Conservation (phyloP, 2,797 vertebrate genomes). For the Buceros bicornis region DNA sequence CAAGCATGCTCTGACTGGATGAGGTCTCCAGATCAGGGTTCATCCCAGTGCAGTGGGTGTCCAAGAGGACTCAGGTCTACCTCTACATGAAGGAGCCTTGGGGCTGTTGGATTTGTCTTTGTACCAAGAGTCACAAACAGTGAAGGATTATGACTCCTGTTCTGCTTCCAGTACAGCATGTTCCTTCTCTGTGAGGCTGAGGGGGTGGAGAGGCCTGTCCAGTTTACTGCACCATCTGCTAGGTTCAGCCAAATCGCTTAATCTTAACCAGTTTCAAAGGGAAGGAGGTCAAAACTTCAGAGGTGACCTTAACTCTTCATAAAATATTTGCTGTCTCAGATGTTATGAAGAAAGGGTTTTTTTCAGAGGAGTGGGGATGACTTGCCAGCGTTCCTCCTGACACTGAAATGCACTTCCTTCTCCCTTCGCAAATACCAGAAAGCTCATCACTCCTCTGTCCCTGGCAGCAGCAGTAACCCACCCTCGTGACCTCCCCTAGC, state of each 20-base stretch:
- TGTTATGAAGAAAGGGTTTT: slow-evolving; percentile 56
- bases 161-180: slow-evolving; percentile 6
- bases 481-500: neutral
- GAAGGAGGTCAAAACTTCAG: slow-evolving; percentile 67
- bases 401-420: slow-evolving; percentile 20
- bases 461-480: neutral
- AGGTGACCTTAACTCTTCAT: slow-evolving; percentile 73
- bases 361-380: slow-evolving; percentile 36
- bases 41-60: neutral
- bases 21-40: neutral
- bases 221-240: slow-evolving; percentile 63
- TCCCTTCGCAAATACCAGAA: neutral
- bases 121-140: neutral
- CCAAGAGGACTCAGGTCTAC: neutral
- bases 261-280: slow-evolving; percentile 70
- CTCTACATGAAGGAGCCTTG: neutral
- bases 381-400: slow-evolving; percentile 43
- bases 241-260: slow-evolving; percentile 49
- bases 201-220: slow-evolving; percentile 28
- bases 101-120: neutral
- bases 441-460: neutral
- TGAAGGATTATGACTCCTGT: neutral
- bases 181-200: neutral
- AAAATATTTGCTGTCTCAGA: slow-evolving; percentile 68
- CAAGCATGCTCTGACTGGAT: neutral